Conservation (phyloP, 1,140 invertebrate species). For the Aphidius gifuensis region DNA sequence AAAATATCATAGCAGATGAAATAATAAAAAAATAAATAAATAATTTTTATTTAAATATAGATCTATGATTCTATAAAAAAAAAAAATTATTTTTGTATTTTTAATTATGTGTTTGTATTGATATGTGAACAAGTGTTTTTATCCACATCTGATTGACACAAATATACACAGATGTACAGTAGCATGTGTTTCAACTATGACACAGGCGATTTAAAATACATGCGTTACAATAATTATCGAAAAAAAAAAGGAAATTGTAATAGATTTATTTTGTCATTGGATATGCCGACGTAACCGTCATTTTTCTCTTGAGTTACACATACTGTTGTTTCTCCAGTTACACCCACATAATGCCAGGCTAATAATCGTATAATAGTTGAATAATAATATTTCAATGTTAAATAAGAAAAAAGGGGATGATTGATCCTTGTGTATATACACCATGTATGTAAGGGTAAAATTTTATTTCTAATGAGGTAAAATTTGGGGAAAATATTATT, state of each 20-base stretch:
- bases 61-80: no score
- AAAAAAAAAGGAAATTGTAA: neutral
- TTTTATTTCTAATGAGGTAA: neutral
- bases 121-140: no score
- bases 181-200: constrained; percentile 8
- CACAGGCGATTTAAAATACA: constrained; percentile 20
- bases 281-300: constrained; percentile 26
- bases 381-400: constrained; percentile 41
- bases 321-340: constrained; percentile 49
- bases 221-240: constrained; percentile 14
- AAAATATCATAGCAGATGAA: no score
- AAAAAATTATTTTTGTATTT: no score
- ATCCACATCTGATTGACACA: no score
- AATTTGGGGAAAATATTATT: constrained; percentile 23
- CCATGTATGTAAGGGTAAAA: no score
- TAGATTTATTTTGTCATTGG: constrained; percentile 48
- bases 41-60: no score
- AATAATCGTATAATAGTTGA: constrained; percentile 52
- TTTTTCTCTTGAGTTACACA: constrained; percentile 5
- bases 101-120: no score
- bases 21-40: no score
- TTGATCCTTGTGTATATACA: no score
- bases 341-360: constrained; percentile 46
- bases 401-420: constrained; percentile 10
- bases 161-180: constrained; percentile 7